Evolutionary conservation across 2,888 invertebrate species (phyloP).

Genomic region (Choristoneura rosaceana): DNA sequence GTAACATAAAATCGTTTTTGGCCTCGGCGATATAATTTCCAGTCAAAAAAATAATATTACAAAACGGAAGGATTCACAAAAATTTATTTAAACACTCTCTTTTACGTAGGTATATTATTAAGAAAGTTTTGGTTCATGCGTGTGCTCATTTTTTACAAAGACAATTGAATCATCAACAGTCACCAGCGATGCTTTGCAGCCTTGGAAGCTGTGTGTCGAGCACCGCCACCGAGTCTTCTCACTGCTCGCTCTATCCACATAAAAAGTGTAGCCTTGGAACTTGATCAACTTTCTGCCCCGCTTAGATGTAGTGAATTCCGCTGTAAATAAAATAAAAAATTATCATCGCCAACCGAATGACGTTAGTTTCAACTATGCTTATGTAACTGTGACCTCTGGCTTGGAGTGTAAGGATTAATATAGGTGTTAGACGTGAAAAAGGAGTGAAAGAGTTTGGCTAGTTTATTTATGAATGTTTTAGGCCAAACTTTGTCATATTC

Average conservation of each 20-base stretch:
- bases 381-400: too few species aligned
- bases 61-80: too few species aligned
- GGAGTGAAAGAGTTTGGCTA: too few species aligned
- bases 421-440: too few species aligned
- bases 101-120: neutral
- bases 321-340: conserved; percentile 48
- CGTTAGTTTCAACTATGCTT: too few species aligned
- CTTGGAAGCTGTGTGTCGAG: conserved; percentile 58
- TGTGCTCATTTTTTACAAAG: conserved; percentile 27
- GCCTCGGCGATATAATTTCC: too few species aligned
- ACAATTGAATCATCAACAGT: conserved; percentile 50
- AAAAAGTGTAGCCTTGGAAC: conserved; percentile 57
- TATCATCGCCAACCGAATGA: neutral
- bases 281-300: conserved; percentile 56
- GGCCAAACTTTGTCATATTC: neutral
- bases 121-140: neutral
- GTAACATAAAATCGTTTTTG: too few species aligned
- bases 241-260: neutral
- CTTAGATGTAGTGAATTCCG: conserved; percentile 50
- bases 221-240: conserved; percentile 60
- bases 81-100: too few species aligned
- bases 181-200: conserved; percentile 55
- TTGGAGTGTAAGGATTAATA: too few species aligned
- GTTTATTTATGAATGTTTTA: too few species aligned
- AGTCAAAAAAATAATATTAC: too few species aligned